A percentile compares a stretch with the other conserved stretches of the same genome.
phyloP scores from a whole-genome alignment of 2,113 vertebrate genomes.

The Sphyrna mokarran region DNA sequence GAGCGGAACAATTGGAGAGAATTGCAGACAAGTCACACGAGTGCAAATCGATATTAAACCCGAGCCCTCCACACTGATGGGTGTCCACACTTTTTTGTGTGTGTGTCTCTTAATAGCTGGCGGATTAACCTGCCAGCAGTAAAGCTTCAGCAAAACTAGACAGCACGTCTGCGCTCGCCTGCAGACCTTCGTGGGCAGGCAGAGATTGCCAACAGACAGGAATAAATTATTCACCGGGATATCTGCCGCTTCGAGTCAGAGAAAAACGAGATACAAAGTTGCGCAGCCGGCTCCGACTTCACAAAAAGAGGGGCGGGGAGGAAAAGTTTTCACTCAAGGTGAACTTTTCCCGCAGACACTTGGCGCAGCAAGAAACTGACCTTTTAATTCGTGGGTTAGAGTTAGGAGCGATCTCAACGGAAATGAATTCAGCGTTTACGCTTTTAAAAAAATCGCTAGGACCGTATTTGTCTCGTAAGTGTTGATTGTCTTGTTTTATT shows the following conservation, averaged over 20 bases:
- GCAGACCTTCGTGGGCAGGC: background rate
- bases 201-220: slow-evolving; percentile 19
- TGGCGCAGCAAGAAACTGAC: background rate
- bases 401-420: background rate
- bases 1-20: background rate
- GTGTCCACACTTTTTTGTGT: background rate
- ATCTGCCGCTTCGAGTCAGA: background rate
- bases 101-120: background rate
- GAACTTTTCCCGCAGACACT: background rate
- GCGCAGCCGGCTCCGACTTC: background rate
- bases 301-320: background rate
- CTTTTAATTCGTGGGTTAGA: background rate
- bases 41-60: background rate
- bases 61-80: background rate
- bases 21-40: background rate
- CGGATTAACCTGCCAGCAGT: background rate
- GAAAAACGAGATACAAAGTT: background rate
- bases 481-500: background rate
- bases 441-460: background rate
- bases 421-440: background rate
- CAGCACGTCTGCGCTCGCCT: slow-evolving; percentile 7
- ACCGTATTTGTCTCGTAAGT: background rate
- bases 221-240: slow-evolving; percentile 31
- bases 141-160: slow-evolving; percentile 28
- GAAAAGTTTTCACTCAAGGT: background rate